Percentiles rank a stretch among this genome's conserved stretches.
These are phyloP conservation scores for Drosophila anomalata DNA, from an alignment of 2,888 invertebrate genomes.

Conservation along the genomic window DNA sequence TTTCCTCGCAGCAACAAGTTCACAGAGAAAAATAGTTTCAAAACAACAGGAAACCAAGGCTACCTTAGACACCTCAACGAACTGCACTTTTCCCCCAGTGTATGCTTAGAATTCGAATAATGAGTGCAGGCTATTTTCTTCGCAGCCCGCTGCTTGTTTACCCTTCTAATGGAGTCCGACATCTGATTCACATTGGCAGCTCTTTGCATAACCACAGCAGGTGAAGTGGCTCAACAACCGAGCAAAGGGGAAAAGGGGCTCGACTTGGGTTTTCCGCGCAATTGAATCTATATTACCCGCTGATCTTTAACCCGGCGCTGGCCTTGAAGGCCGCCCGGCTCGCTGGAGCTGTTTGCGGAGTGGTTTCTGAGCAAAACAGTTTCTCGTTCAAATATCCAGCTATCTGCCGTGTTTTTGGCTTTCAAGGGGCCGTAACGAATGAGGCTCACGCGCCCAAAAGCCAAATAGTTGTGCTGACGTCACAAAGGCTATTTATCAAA, in stretches of 20 bases:
- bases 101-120: slow-evolving; percentile 48
- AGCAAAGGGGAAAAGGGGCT: slow-evolving; percentile 9
- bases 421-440: slow-evolving; percentile 48
- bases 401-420: slow-evolving; percentile 23
- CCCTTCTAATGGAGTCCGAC: slow-evolving; percentile 58
- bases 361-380: not conserved
- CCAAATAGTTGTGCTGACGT: slow-evolving; percentile 39
- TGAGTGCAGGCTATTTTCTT: slow-evolving; percentile 37
- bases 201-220: slow-evolving; percentile 32
- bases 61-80: no score
- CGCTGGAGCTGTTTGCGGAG: not conserved
- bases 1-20: slow-evolving; percentile 38
- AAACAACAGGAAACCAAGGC: no score
- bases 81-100: slow-evolving; percentile 1
- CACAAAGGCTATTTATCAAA: slow-evolving; percentile 52
- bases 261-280: slow-evolving; percentile 34
- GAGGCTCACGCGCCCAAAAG: slow-evolving; percentile 56
- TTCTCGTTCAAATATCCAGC: slow-evolving; percentile 1
- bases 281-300: slow-evolving; percentile 30
- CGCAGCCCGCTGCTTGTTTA: slow-evolving; percentile 47
- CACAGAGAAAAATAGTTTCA: not conserved
- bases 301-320: slow-evolving; percentile 33
- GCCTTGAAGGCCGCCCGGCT: slow-evolving; percentile 8
- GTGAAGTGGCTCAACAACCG: slow-evolving; percentile 21
- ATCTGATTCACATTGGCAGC: slow-evolving; percentile 44